Percentiles rank a stretch among this genome's conserved stretches.
These are phyloP conservation scores for Actenoides lindsayi DNA, from an alignment of 2,113 vertebrate species.

Conservation along the genomic window DNA sequence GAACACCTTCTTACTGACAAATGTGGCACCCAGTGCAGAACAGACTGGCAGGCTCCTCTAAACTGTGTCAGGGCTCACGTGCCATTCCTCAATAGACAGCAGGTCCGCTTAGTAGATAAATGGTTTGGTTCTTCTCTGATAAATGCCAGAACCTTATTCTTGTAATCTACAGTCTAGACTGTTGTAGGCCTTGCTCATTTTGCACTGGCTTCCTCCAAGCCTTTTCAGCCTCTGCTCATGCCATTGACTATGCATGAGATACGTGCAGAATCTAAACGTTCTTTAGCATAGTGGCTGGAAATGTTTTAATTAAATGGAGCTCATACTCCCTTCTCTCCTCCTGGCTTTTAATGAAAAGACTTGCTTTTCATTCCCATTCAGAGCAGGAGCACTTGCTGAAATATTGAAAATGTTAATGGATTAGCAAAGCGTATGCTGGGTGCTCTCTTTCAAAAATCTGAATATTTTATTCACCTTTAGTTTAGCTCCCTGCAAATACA, in stretches of 20 bases:
- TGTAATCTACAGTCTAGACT: neutral
- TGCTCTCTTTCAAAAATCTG: neutral
- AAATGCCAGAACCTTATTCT: neutral
- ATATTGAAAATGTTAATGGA: slow-evolving; percentile 36
- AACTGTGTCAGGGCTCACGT: neutral
- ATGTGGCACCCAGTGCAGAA: neutral
- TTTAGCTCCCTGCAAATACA: neutral
- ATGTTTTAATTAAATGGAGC: slow-evolving; percentile 30
- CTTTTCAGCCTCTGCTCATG: neutral
- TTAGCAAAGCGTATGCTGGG: neutral
- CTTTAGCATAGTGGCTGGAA: slow-evolving; percentile 3
- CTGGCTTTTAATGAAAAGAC: slow-evolving; percentile 33
- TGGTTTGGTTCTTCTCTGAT: neutral
- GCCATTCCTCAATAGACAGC: neutral
- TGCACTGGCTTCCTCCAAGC: neutral
- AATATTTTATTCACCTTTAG: neutral
- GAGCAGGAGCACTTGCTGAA: slow-evolving; percentile 23
- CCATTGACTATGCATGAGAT: neutral
- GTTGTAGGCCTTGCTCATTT: neutral
- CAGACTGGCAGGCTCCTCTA: neutral
- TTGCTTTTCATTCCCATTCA: slow-evolving; percentile 28
- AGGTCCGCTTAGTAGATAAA: neutral
- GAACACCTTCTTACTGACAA: neutral
- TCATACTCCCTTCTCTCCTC: neutral
- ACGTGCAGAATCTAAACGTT: neutral